phyloP scores from a whole-genome alignment of 1,140 invertebrate species.

The Oryctes rhinoceros region DNA sequence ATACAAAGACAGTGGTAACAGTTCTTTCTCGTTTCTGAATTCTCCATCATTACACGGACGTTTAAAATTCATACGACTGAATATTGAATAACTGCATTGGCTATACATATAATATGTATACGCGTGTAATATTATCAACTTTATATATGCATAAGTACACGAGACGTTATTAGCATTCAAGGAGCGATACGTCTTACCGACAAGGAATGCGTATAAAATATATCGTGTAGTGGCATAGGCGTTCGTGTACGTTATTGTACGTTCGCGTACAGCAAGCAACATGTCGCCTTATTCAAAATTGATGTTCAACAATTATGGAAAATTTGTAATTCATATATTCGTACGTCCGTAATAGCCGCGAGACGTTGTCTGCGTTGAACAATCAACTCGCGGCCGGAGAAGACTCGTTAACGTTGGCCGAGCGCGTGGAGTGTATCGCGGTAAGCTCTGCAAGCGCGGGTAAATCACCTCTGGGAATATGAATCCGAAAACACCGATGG shows the following conservation, averaged over 20 bases:
- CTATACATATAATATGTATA: neutral
- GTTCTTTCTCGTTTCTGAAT: neutral
- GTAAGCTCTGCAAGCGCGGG: neutral
- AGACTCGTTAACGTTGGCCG: neutral
- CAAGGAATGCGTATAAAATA: conserved; percentile 28
- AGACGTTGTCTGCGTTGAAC: neutral
- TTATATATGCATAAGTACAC: neutral
- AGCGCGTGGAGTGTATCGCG: neutral
- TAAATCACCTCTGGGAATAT: conserved; percentile 26
- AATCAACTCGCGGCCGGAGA: neutral
- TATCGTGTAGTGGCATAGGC: neutral
- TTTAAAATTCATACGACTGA: conserved; percentile 24
- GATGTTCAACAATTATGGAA: conserved; percentile 21
- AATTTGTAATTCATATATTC: conserved; percentile 36
- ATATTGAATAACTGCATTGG: conserved; percentile 17
- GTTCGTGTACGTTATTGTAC: neutral
- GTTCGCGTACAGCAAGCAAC: neutral
- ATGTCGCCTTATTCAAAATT: conserved; percentile 35
- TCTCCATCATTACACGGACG: conserved; percentile 1
- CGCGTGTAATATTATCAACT: conserved; percentile 4
- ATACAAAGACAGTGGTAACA: conserved; percentile 3
- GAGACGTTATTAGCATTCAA: conserved; percentile 12
- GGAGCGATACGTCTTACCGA: neutral
- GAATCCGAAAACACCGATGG: conserved; percentile 15
- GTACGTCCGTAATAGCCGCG: neutral